phyloP scores from a whole-genome alignment of 2,888 invertebrate genomes.

The Ceramica pisi region DNA sequence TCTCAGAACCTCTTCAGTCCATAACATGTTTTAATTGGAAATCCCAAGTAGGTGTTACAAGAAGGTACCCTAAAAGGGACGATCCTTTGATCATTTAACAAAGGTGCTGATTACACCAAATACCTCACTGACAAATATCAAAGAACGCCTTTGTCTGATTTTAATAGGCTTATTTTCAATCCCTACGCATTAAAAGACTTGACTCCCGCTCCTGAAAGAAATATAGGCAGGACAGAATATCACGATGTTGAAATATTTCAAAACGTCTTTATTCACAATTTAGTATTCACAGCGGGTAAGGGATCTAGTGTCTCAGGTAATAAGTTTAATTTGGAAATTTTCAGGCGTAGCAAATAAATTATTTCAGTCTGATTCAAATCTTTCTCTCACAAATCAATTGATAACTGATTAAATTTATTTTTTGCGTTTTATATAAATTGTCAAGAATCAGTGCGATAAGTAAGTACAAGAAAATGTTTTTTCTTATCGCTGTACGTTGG shows the following conservation, averaged over 20 bases:
- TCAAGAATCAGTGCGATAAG: neutral
- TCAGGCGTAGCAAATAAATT: constrained; percentile 23
- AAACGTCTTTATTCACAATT: constrained; percentile 8
- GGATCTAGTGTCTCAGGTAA: constrained; percentile 36
- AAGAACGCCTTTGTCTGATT: constrained; percentile 42
- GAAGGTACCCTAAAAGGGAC: neutral
- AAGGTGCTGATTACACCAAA: constrained; percentile 38
- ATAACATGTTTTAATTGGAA: constrained; percentile 43
- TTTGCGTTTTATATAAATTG: constrained; percentile 6
- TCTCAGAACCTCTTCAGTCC: constrained; percentile 33
- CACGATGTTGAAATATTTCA: constrained; percentile 22
- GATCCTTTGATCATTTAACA: constrained; percentile 47
- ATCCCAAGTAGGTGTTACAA: constrained; percentile 11
- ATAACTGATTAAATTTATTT: constrained; percentile 20
- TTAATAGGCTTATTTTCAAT: constrained; percentile 47
- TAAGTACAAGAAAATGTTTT: neutral
- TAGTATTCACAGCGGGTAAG: constrained; percentile 31
- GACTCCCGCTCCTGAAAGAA: constrained; percentile 9
- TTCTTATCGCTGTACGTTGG: neutral
- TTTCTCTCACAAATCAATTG: constrained; percentile 32
- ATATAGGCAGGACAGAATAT: neutral
- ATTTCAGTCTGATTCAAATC: constrained; percentile 32
- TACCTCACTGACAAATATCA: constrained; percentile 37
- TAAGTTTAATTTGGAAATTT: constrained; percentile 37
- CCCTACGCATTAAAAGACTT: constrained; percentile 17